Percentiles rank a stretch among this genome's conserved stretches.
phyloP scores from a whole-genome alignment of 2,888 invertebrate species.

The Dicyrtoma fusca region DNA sequence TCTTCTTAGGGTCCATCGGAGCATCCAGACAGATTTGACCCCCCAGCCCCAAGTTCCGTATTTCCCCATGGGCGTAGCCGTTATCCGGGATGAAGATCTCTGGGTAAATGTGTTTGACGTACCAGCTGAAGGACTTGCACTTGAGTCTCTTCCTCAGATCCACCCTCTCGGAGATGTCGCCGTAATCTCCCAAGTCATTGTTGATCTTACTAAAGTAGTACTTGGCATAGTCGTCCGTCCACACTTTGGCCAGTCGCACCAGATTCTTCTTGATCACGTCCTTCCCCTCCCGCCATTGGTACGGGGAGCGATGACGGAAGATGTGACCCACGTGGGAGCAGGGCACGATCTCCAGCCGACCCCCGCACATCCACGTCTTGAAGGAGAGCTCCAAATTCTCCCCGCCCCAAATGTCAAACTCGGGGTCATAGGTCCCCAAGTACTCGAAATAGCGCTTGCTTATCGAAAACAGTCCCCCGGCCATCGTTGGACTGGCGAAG shows the following conservation, averaged over 20 bases:
- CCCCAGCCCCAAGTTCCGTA: conserved; percentile 82
- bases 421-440: conserved; percentile 96
- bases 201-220: conserved; percentile 99
- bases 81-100: conserved; percentile 98
- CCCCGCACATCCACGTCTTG: conserved; percentile 99
- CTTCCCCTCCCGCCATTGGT: conserved; percentile 96
- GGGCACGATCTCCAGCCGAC: conserved; percentile 94
- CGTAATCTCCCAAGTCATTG: conserved; percentile 93
- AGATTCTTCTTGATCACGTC: conserved; percentile 97
- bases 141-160: conserved; percentile 78
- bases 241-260: conserved; percentile 94
- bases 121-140: conserved; percentile 99
- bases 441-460: conserved; percentile 90
- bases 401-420: conserved; percentile 99
- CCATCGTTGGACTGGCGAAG: conserved; percentile 95
- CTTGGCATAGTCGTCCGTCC: conserved; percentile 96
- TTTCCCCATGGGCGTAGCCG: conserved; percentile 95
- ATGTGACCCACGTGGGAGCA: conserved; percentile 99
- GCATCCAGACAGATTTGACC: conserved; percentile 94
- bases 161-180: conserved; percentile 83
- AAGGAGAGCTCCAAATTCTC: conserved; percentile 98
- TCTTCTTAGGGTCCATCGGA: conserved; percentile 86
- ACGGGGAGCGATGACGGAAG: conserved; percentile 95
- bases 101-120: conserved; percentile 95
- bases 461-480: conserved; percentile 96